Conservation (phyloP, 2,797 vertebrate species). For the Coregonus ussuriensis region DNA sequence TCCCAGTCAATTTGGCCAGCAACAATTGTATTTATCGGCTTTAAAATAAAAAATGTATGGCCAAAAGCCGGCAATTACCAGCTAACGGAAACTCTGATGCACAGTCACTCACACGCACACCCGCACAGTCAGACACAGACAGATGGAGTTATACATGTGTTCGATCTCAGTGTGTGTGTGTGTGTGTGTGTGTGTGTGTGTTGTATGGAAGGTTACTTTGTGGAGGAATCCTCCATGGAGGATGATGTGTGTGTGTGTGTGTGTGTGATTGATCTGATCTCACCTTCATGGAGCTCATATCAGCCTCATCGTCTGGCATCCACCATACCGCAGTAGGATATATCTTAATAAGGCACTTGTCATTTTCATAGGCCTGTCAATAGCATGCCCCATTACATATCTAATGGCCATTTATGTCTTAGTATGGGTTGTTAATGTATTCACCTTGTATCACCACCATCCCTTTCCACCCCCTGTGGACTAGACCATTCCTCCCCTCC, state of each 20-base stretch:
- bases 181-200: neutral
- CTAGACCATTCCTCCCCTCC: slow-evolving; percentile 43
- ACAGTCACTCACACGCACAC: no score
- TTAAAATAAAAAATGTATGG: no score
- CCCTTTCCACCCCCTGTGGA: slow-evolving; percentile 52
- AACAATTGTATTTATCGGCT: no score
- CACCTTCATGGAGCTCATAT: slow-evolving; percentile 59
- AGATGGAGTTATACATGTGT: no score
- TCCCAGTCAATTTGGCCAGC: no score
- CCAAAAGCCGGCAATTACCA: no score
- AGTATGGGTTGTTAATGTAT: slow-evolving; percentile 52
- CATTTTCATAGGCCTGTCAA: no score
- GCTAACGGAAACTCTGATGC: no score
- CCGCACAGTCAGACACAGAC: no score
- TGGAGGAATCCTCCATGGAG: slow-evolving; percentile 51
- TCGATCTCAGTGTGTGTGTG: slow-evolving; percentile 5
- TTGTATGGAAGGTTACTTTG: slow-evolving; percentile 69
- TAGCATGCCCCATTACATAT: no score
- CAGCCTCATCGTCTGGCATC: slow-evolving; percentile 38
- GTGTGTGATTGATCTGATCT: slow-evolving; percentile 61
- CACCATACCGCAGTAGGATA: slow-evolving; percentile 31
- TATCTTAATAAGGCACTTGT: no score
- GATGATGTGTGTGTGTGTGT: neutral
- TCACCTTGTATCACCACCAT: slow-evolving; percentile 22
- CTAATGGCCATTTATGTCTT: slow-evolving; percentile 33